Base-by-base conservation (phyloP, 2,888 invertebrate species). In the Cosmopolites sordidus region DNA sequence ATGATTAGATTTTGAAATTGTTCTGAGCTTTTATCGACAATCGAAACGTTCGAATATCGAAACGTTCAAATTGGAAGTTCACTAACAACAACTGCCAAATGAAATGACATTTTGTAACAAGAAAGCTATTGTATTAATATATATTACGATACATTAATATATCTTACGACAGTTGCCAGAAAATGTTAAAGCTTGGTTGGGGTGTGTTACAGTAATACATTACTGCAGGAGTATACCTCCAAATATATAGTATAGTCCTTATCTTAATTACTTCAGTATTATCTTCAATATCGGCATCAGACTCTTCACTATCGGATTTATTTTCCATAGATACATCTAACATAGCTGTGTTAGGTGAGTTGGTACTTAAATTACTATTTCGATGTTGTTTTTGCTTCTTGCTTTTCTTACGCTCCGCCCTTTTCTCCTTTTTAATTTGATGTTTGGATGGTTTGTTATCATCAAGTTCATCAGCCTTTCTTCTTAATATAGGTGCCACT, bases 251-350 rank as follows among this genome's bases (percentile, higher is more conserved):
- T 27, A 27, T 6, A 9, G 27, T 6, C 5, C 27, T 27, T 6
- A 45, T 16, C 39, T 12, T 44, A 12, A 53, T 53, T 59, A 69
- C 83, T 58, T 86, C 83, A 1, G 84, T 72, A 66, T 89, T 89
- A 66, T 89, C 89, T 71, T 90, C 90, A 0, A 89, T 80, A 66
- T 90, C 90, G 0, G 89, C 89, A 67, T 89, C 89, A 1, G 87
- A 88, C 66, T 86, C 56, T 33, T 56, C 83, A n/a, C 80, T 79
- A 14, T 82, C 81, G 0, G 82, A 81, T 68, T 80, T 80, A 53
- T 52, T 60, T 60, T 66, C 64, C 59, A 64, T 60, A 18, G 76
- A 76, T 27, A 78, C 78, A 41, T 74, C 75, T 11, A 27, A 39
- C 12, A 42, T 27, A 18, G 18, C 29, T 14, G 37, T 12, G n/a